Evolutionary conservation across 2,888 invertebrate species (phyloP).

Genomic region (Diabrotica balteata): DNA sequence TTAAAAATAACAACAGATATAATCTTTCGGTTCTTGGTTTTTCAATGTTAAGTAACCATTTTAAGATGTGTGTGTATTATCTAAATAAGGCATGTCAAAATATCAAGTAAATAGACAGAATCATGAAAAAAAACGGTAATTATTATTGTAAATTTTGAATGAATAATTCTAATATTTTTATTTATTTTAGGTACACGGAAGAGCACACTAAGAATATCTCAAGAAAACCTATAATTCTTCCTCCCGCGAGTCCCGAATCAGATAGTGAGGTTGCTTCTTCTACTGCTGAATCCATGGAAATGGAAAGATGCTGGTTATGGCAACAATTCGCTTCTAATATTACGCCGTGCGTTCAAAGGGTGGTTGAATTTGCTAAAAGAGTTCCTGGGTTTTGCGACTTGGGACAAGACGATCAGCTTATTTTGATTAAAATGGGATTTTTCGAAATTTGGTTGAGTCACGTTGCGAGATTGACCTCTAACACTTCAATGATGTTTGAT

Average conservation of each 20-base stretch:
- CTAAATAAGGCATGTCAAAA: no score
- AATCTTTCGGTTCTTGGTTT: no score
- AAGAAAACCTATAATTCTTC: slow-evolving; percentile 72
- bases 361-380: slow-evolving; percentile 95
- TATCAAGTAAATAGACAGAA: no score
- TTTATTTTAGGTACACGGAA: slow-evolving; percentile 71
- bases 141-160: no score
- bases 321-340: slow-evolving; percentile 85
- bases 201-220: slow-evolving; percentile 77
- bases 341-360: slow-evolving; percentile 89
- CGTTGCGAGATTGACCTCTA: slow-evolving; percentile 79
- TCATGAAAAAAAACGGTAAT: no score
- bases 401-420: slow-evolving; percentile 94
- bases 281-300: slow-evolving; percentile 50
- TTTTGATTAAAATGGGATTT: slow-evolving; percentile 95
- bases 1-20: no score
- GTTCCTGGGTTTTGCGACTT: slow-evolving; percentile 91
- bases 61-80: no score
- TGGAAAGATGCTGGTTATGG: slow-evolving; percentile 77
- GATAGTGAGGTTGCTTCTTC: slow-evolving; percentile 64
- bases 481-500: slow-evolving; percentile 82
- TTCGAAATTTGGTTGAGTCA: slow-evolving; percentile 95
- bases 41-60: no score
- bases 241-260: slow-evolving; percentile 50
- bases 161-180: not conserved